These are phyloP conservation scores for Mustela nigripes DNA, from an alignment of 2,113 vertebrate species.

Conservation along the genomic window DNA sequence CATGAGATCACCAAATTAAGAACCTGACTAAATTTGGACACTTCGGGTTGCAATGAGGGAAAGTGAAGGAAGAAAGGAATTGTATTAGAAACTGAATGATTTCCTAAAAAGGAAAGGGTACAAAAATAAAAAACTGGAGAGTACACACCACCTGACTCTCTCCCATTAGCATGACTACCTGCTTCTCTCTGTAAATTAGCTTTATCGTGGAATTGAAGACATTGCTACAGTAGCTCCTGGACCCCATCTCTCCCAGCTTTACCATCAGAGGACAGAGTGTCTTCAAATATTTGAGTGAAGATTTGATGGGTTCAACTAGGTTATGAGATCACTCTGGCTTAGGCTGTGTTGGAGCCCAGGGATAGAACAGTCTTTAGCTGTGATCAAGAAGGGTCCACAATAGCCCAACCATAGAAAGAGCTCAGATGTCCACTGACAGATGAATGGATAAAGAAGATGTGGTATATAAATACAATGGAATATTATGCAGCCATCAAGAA, in stretches of 20 bases:
- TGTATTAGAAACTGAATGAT: background rate
- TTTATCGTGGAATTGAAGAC: background rate
- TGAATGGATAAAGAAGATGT: no score
- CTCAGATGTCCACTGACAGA: no score
- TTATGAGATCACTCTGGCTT: background rate
- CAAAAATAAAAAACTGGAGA: background rate
- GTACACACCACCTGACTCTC: background rate
- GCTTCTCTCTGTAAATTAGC: background rate
- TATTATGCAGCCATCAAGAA: no score
- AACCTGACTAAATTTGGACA: background rate
- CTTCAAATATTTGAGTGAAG: background rate
- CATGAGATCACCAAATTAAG: background rate
- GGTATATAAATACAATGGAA: no score
- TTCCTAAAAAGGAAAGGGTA: background rate
- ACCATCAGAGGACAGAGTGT: background rate
- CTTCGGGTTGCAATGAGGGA: background rate
- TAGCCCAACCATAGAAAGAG: no score
- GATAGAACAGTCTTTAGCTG: background rate
- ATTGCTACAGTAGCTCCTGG: background rate
- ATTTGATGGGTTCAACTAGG: background rate
- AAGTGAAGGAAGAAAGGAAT: background rate
- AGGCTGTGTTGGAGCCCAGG: background rate
- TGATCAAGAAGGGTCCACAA: background rate
- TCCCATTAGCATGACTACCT: background rate
- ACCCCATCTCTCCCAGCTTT: background rate